A percentile compares a stretch with the other conserved stretches of the same genome.
phyloP scores from a whole-genome alignment of 2,888 invertebrate genomes.

The Plagodis pulveraria region DNA sequence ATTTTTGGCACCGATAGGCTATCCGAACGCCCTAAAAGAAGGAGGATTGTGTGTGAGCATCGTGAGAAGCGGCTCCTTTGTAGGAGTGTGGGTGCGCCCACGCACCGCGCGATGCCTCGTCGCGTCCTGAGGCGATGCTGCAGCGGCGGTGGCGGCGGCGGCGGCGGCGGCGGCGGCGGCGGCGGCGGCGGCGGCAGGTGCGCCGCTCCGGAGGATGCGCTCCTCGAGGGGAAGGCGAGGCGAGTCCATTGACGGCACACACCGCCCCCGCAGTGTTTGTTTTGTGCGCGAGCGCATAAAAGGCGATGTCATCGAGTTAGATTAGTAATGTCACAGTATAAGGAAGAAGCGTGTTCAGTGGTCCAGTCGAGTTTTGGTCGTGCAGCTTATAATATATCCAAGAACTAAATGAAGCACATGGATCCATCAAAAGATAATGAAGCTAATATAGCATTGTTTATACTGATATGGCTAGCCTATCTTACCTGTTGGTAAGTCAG shows the following conservation, averaged over 20 bases:
- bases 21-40: no score
- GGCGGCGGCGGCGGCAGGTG: neutral
- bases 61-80: constrained; percentile 30
- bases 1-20: no score
- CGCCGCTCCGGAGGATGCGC: no score
- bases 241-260: neutral
- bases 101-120: constrained; percentile 2
- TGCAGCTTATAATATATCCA: no score
- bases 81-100: constrained; percentile 11
- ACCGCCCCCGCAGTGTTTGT: neutral
- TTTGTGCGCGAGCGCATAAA: neutral
- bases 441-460: no score
- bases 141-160: neutral
- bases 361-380: no score
- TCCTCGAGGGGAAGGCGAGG: no score
- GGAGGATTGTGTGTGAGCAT: constrained; percentile 17
- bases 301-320: constrained; percentile 16
- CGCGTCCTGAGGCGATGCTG: constrained; percentile 1
- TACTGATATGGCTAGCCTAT: no score
- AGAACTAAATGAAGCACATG: no score
- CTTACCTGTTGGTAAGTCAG: no score
- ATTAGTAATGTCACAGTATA: neutral
- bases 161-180: neutral
- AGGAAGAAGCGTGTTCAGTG: no score
- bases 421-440: no score